A percentile compares a stretch with the other conserved stretches of the same genome.
Conservation (phyloP, 1,140 invertebrate species). For the Zaprionus ornatus region DNA sequence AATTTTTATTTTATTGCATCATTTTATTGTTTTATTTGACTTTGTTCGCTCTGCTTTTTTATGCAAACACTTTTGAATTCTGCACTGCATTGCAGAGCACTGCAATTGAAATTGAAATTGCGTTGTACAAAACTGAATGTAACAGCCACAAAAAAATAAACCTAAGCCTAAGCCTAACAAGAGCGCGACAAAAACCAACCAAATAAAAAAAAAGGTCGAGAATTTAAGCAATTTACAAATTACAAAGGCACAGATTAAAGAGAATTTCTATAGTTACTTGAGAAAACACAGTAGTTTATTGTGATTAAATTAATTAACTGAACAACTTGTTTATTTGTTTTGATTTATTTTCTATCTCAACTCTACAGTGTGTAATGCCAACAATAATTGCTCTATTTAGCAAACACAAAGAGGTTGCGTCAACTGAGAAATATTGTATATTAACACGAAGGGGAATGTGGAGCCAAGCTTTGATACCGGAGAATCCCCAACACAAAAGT, state of each 20-base stretch:
- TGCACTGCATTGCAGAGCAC: slow-evolving; percentile 8
- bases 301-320: background rate
- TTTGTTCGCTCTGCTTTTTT: slow-evolving; percentile 39
- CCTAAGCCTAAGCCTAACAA: slow-evolving; percentile 39
- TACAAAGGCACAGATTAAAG: background rate
- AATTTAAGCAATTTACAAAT: slow-evolving; percentile 45
- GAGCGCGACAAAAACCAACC: slow-evolving; percentile 10
- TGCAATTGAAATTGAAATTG: slow-evolving; percentile 40
- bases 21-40: slow-evolving; percentile 19
- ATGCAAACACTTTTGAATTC: slow-evolving; percentile 43
- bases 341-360: background rate
- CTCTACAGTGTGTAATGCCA: background rate
- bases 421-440: slow-evolving; percentile 30
- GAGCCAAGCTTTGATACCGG: background rate
- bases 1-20: slow-evolving; percentile 38
- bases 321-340: background rate
- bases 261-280: background rate
- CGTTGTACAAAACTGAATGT: slow-evolving; percentile 39
- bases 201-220: slow-evolving; percentile 25
- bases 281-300: background rate
- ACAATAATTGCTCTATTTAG: background rate
- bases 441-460: slow-evolving; percentile 7
- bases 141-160: slow-evolving; percentile 47
- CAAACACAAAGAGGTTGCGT: slow-evolving; percentile 7
- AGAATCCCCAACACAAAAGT: background rate